These are phyloP conservation scores for Gadopsis marmoratus DNA, from an alignment of 2,797 vertebrate species.

Conservation along the genomic window DNA sequence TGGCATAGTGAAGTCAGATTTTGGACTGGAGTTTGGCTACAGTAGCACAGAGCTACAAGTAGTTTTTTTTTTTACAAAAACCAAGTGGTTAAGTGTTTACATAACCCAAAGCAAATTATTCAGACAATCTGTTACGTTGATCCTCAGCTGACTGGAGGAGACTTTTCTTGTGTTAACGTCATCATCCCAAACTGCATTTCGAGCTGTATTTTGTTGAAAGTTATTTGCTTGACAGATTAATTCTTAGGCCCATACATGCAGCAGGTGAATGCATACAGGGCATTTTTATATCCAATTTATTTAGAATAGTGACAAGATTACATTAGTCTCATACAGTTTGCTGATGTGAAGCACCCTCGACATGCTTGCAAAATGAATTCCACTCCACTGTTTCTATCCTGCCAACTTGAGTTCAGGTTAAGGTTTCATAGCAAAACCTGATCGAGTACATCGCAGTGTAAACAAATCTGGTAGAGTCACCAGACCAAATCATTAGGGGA, in stretches of 20 bases:
- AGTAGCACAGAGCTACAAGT: neutral
- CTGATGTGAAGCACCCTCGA: neutral
- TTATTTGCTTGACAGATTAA: slow-evolving; percentile 15
- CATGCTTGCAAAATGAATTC: neutral
- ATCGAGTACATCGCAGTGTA: neutral
- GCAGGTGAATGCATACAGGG: slow-evolving; percentile 2
- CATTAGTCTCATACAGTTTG: neutral
- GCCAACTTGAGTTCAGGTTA: neutral
- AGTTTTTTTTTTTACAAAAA: neutral
- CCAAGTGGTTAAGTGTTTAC: neutral
- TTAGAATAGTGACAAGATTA: slow-evolving; percentile 10
- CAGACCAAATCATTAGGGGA: neutral
- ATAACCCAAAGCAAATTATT: neutral
- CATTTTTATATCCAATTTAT: slow-evolving; percentile 21
- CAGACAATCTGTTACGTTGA: no score
- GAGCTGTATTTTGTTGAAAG: neutral
- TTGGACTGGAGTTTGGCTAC: slow-evolving; percentile 6
- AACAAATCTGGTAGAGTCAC: slow-evolving; percentile 13
- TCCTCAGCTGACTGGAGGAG: neutral
- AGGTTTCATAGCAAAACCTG: neutral
- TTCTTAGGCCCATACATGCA: neutral
- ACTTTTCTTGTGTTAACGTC: neutral
- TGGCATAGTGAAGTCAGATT: slow-evolving; percentile 9
- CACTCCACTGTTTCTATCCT: neutral
- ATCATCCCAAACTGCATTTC: neutral